phyloP scores from a whole-genome alignment of 2,888 invertebrate genomes.

The Brenthis ino region DNA sequence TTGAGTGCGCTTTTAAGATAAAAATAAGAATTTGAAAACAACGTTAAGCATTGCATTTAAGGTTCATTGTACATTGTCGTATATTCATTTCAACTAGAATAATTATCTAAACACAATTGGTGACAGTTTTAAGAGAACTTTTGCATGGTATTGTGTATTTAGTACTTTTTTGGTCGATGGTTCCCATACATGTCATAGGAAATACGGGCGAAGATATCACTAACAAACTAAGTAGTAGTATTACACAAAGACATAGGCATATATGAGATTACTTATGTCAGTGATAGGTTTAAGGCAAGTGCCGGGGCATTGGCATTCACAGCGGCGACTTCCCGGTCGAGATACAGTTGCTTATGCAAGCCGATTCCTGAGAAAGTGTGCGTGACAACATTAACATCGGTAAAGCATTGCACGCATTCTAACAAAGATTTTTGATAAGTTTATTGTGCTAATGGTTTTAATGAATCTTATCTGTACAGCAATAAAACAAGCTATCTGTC shows the following conservation, averaged over 20 bases:
- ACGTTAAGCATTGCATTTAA: too few relatives aligned
- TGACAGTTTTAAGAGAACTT: too few relatives aligned
- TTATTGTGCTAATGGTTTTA: constrained; percentile 13
- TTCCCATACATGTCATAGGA: too few relatives aligned
- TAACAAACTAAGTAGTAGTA: neutral
- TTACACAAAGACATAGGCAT: neutral
- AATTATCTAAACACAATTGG: too few relatives aligned
- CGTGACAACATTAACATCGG: constrained; percentile 32
- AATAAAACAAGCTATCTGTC: neutral
- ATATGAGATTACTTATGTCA: constrained; percentile 7
- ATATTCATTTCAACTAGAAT: too few relatives aligned
- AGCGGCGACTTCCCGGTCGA: constrained; percentile 42
- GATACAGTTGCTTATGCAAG: constrained; percentile 40
- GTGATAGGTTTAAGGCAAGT: constrained; percentile 10
- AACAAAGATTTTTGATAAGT: constrained; percentile 20
- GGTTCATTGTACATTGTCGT: too few relatives aligned
- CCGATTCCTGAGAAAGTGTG: constrained; percentile 44
- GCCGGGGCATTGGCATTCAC: constrained; percentile 42
- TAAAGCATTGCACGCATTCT: constrained; percentile 22
- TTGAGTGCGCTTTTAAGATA: too few relatives aligned
- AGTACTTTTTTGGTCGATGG: too few relatives aligned
- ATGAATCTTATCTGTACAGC: neutral
- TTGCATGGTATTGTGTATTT: too few relatives aligned
- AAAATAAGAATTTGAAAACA: too few relatives aligned
- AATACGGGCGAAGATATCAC: too few relatives aligned